Percentiles rank a stretch among this genome's conserved stretches.
Conservation (phyloP, 2,888 invertebrate genomes). For the Nephrotoma appendiculata region DNA sequence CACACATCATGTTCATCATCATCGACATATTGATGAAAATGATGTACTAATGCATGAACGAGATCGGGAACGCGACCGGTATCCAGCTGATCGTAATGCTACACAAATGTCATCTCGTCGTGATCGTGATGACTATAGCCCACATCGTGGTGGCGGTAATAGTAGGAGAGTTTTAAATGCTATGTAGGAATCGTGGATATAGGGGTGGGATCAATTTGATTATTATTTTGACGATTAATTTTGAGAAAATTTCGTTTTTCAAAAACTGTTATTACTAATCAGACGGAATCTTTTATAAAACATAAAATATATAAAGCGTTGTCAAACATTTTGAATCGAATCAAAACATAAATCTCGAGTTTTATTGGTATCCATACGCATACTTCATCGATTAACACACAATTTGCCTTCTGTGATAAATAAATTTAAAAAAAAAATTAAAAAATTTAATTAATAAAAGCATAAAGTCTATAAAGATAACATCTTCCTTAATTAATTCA, state of each 20-base stretch:
- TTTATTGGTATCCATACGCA: not conserved
- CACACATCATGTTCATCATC: conserved; percentile 13
- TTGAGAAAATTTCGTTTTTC: not conserved
- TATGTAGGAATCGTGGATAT: conserved; percentile 37
- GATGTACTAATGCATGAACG: conserved; percentile 22
- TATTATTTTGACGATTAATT: conserved; percentile 19
- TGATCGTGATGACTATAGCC: conserved; percentile 34
- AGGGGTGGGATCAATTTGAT: conserved; percentile 32
- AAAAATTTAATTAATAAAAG: not conserved
- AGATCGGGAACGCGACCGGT: conserved; percentile 18
- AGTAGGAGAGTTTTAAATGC: conserved; percentile 35
- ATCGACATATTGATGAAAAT: conserved; percentile 24
- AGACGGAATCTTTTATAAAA: not conserved
- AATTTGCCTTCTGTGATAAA: not conserved
- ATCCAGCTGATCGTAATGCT: conserved; percentile 14
- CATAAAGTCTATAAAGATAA: not conserved
- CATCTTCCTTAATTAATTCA: not conserved
- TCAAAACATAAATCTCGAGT: not conserved
- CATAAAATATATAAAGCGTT: not conserved
- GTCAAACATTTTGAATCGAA: not conserved
- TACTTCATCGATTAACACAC: not conserved
- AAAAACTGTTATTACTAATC: not conserved
- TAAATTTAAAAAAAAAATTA: not conserved
- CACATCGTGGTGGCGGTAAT: conserved; percentile 35
- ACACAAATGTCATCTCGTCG: conserved; percentile 22